A percentile compares a stretch with the other conserved stretches of the same genome.
These are phyloP conservation scores for Furnarius figulus DNA, from an alignment of 2,113 vertebrate genomes.

Conservation along the genomic window DNA sequence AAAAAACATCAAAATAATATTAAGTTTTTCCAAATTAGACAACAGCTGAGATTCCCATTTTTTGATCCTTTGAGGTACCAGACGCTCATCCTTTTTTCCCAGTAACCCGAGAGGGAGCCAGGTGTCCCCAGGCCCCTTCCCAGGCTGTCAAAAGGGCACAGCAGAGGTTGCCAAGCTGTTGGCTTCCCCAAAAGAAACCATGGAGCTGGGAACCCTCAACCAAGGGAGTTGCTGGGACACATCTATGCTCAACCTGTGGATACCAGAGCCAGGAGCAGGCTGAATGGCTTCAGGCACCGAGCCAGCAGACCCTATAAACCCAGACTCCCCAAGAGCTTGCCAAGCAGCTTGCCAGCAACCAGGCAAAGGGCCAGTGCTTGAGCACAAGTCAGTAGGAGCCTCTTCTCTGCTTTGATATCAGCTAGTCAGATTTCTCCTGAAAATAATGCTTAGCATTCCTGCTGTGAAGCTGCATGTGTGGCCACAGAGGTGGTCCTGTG, in stretches of 20 bases:
- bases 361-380: constrained; percentile 4
- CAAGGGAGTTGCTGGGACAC: not conserved
- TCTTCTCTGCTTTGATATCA: not conserved
- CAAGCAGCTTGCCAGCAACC: not conserved
- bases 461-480: not conserved
- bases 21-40: not conserved
- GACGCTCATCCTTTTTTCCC: not conserved
- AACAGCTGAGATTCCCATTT: not conserved
- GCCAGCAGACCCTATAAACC: not conserved
- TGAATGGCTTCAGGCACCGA: not conserved
- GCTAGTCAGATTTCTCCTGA: not conserved
- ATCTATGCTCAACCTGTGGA: not conserved
- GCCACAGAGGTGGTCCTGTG: not conserved
- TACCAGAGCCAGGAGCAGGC: not conserved
- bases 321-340: not conserved
- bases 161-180: not conserved
- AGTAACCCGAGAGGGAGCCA: not conserved
- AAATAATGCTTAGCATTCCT: not conserved
- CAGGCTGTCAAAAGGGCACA: not conserved
- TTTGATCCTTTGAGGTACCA: not conserved
- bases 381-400: not conserved
- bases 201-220: not conserved
- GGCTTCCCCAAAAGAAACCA: not conserved
- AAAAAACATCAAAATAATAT: not conserved
- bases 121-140: not conserved